phyloP scores from a whole-genome alignment of 92 coral and sea anemone species.

The Phenganax subtilis region DNA sequence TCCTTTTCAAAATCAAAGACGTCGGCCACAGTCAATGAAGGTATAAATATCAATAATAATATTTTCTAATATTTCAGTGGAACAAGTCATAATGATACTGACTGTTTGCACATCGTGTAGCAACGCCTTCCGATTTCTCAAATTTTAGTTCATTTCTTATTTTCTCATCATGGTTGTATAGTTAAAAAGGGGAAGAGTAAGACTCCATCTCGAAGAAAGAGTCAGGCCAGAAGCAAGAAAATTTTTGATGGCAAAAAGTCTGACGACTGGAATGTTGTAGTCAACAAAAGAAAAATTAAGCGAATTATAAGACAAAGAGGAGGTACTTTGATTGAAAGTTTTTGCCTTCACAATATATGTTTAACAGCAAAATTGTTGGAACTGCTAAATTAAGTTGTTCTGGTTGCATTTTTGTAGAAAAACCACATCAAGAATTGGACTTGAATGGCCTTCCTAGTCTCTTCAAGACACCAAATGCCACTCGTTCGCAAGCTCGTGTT shows the following conservation, averaged over 20 bases:
- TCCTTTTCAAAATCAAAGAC: too few relatives aligned
- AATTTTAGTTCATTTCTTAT: too few relatives aligned
- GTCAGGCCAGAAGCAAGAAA: slow-evolving; percentile 16
- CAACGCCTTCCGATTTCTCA: too few relatives aligned
- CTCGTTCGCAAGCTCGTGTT: background rate
- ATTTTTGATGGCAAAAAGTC: background rate
- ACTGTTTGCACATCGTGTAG: too few relatives aligned
- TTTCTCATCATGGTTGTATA: background rate
- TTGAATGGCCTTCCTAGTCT: background rate
- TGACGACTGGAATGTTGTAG: slow-evolving; percentile 30
- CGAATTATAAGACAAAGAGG: slow-evolving; percentile 33
- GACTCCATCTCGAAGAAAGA: slow-evolving; percentile 30
- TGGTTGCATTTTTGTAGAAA: background rate
- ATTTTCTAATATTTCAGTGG: too few relatives aligned
- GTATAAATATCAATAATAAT: too few relatives aligned
- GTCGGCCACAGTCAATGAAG: too few relatives aligned
- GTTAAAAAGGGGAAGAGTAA: slow-evolving; percentile 9
- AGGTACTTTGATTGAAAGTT: background rate
- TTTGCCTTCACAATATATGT: background rate
- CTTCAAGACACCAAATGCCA: slow-evolving; percentile 25
- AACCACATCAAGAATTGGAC: slow-evolving; percentile 9
- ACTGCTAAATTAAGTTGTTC: background rate
- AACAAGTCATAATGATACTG: too few relatives aligned
- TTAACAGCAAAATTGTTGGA: background rate
- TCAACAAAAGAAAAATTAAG: slow-evolving; percentile 30